Conservation (phyloP, 2,888 invertebrate genomes). For the Zaprionus bogoriensis region DNA sequence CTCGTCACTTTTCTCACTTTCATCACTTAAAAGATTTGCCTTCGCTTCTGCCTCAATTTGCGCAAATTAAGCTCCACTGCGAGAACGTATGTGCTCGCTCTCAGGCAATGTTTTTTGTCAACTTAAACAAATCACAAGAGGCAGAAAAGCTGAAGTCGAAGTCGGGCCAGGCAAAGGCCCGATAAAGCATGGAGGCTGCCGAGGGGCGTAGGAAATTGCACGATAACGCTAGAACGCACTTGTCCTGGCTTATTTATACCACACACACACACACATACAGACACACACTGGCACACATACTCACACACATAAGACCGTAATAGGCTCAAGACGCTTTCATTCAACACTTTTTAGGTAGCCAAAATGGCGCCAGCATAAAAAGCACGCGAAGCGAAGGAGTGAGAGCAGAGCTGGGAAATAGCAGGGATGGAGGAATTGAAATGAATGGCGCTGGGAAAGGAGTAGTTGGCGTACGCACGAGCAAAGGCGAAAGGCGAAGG, state of each 20-base stretch:
- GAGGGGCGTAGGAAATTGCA: constrained; percentile 46
- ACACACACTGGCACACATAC: constrained; percentile 14
- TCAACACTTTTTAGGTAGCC: constrained; percentile 72
- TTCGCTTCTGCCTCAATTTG: constrained; percentile 22
- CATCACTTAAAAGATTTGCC: constrained; percentile 51
- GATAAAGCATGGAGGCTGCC: background rate
- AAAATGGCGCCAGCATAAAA: constrained; percentile 72
- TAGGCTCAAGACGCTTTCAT: constrained; percentile 74
- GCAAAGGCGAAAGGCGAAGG: constrained; percentile 47
- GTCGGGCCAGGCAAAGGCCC: background rate
- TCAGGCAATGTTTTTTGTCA: constrained; percentile 30
- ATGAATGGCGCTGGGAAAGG: constrained; percentile 45
- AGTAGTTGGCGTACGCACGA: constrained; percentile 56
- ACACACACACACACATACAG: constrained; percentile 20
- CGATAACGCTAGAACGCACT: constrained; percentile 63
- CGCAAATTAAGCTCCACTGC: constrained; percentile 42
- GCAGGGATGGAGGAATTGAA: constrained; percentile 28
- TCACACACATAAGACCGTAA: constrained; percentile 45
- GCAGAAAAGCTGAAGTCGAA: too few relatives aligned
- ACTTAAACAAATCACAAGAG: constrained; percentile 37
- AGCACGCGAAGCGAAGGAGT: constrained; percentile 31
- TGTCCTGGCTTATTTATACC: constrained; percentile 48
- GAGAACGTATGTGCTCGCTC: background rate
- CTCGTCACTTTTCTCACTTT: background rate
- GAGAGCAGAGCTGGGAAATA: constrained; percentile 7